Base-by-base conservation (phyloP, 92 coral and sea anemone species). In the Bergia puertoricense region DNA sequence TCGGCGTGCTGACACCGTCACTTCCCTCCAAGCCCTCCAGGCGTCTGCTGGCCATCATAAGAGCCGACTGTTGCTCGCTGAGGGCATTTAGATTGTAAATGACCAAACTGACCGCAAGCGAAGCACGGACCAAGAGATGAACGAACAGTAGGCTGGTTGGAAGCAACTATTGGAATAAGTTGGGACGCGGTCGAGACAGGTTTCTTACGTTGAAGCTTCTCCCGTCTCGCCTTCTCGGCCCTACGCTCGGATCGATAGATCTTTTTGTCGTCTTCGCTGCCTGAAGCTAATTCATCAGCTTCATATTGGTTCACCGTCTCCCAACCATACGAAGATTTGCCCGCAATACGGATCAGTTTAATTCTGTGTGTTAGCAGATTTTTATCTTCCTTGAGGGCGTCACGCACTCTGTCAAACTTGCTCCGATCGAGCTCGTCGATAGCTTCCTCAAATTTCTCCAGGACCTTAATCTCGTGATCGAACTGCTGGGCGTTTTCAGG, bases 111-210 rank as follows among this genome's bases (percentile, higher is more conserved):
- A 6, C 81, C 89, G 38, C 89, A 85, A 45, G 80, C 22, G 38
- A 72, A 85, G 48, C 82, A 85, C 2, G 89, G 82, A 46, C 89
- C 89, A 20, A 45, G 20, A 4, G 89, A 20, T 41, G 89, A 16
- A 2, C 80, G 82, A 37, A 8, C 18, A 18, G 40, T 18, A 7
- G 69, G 16, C 5, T 44, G 46, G 73, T 56, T 81, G 6, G 85
- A 11, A 11, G 30, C 10, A 6, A 37, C 22, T 57, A 59, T 77
- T 77, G 81, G 81, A 1, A 77, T 77, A 1, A 59, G 81, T 59
- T 77, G 81, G 23, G 81, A 22, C 18, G 81, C 39, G 36, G 16
- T 1, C 80, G 80, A 6, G 38, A 74, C 2, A 43, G 80, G 16
- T 37, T 45, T 77, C 36, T 75, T 75, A 40, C 13, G 40, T 0